Evolutionary conservation across 1,140 invertebrate species (phyloP).

Genomic region (Listronotus oregonensis): DNA sequence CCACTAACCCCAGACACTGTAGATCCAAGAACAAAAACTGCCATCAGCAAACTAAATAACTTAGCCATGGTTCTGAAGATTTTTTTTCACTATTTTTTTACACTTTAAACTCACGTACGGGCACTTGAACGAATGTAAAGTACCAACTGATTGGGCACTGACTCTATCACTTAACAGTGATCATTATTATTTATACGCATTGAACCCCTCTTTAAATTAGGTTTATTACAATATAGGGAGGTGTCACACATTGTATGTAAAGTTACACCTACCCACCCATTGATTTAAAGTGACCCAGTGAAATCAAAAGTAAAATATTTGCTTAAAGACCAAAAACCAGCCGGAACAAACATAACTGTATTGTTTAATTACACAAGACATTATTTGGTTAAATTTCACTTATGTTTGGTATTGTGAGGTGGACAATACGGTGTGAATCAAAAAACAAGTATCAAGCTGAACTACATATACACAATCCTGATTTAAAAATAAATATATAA

Average conservation of each 20-base stretch:
- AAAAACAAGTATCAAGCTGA: conserved; percentile 3
- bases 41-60: conserved; percentile 7
- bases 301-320: conserved; percentile 41
- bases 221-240: conserved; percentile 26
- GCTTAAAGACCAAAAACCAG: conserved; percentile 34
- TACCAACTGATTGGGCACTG: not conserved
- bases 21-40: conserved; percentile 4
- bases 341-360: conserved; percentile 40
- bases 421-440: conserved; percentile 17
- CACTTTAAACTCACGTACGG: not conserved
- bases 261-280: conserved; percentile 32
- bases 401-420: conserved; percentile 13
- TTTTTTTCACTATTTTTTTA: not conserved
- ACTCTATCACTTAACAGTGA: conserved; percentile 4
- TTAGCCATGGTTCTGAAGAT: too few relatives aligned
- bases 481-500: too few relatives aligned
- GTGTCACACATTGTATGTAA: conserved; percentile 38
- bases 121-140: conserved; percentile 2
- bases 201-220: conserved; percentile 19
- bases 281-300: conserved; percentile 35
- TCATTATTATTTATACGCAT: conserved; percentile 26
- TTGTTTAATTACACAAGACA: conserved; percentile 39
- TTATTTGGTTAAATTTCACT: conserved; percentile 39
- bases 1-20: conserved; percentile 22
- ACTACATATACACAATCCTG: too few relatives aligned